Percentiles rank a stretch among this genome's conserved stretches.
phyloP scores from a whole-genome alignment of 1,140 invertebrate species.

The Leptoteleia sp. region DNA sequence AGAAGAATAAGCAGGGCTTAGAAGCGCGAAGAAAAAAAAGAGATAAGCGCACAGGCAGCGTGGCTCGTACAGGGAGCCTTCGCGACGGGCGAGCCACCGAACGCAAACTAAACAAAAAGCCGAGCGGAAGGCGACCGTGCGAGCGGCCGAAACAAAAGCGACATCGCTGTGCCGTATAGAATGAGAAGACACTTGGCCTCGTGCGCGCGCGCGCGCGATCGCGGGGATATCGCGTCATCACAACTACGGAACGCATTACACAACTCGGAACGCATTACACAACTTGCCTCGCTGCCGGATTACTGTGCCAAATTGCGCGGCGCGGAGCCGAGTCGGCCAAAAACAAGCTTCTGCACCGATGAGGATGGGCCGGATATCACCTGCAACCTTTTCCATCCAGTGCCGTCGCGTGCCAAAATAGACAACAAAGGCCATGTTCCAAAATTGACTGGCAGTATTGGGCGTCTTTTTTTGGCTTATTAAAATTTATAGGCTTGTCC shows the following conservation, averaged over 20 bases:
- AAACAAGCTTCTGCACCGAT: conserved; percentile 8
- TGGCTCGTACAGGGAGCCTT: conserved; percentile 27
- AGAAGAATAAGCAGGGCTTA: no score
- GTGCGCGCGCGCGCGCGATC: no score
- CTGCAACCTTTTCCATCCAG: conserved; percentile 30
- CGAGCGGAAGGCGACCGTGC: conserved; percentile 39
- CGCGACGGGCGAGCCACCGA: conserved; percentile 41
- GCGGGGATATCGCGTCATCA: conserved; percentile 56
- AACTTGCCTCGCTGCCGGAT: conserved; percentile 74
- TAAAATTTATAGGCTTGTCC: no score
- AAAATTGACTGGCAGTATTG: no score
- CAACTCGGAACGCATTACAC: conserved; percentile 69
- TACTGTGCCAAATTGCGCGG: conserved; percentile 75
- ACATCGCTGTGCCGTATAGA: conserved; percentile 52
- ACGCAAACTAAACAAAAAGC: conserved; percentile 49
- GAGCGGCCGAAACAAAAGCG: conserved; percentile 47
- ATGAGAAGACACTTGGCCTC: conserved; percentile 49
- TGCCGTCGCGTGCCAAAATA: conserved; percentile 55
- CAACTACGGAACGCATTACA: no score
- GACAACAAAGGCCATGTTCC: no score
- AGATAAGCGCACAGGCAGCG: no score
- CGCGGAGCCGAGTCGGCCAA: conserved; percentile 63
- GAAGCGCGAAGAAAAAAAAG: no score
- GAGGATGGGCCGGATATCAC: conserved; percentile 43
- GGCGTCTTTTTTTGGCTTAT: no score